Evolutionary conservation across 2,113 vertebrate species (phyloP).

Genomic region (Microcebus ravelobensis): DNA sequence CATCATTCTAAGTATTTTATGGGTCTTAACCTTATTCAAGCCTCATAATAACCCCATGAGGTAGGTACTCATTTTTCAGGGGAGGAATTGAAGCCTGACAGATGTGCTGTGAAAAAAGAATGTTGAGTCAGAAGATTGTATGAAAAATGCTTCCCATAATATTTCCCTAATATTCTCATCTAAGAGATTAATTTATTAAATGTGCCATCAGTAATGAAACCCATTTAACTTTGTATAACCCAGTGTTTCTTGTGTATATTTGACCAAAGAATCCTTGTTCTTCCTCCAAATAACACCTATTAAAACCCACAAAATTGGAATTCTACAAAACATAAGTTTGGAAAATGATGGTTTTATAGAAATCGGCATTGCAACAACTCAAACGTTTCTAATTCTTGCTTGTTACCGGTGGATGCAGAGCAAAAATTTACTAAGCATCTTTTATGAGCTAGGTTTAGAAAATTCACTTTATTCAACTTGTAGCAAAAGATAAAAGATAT

Average conservation of each 20-base stretch:
- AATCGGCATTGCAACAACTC: not conserved
- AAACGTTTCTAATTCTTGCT: not conserved
- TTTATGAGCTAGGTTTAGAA: not conserved
- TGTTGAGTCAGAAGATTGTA: not conserved
- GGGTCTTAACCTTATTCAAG: not conserved
- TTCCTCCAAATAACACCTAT: not conserved
- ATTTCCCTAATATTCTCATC: not conserved
- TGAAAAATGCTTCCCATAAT: not conserved
- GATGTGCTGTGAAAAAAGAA: not conserved
- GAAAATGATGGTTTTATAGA: not conserved
- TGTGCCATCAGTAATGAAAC: not conserved
- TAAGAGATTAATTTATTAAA: not conserved
- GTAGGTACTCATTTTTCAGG: not conserved
- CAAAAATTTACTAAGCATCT: not conserved
- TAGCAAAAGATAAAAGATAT: not conserved
- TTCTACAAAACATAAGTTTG: not conserved
- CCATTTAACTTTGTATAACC: not conserved
- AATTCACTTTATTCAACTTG: not conserved
- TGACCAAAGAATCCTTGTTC: not conserved
- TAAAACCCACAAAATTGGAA: not conserved
- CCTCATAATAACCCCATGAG: not conserved
- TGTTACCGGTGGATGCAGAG: not conserved
- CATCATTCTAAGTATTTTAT: not conserved
- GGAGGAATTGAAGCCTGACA: not conserved
- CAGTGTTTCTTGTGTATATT: not conserved